Evolutionary conservation across 2,113 vertebrate genomes (phyloP).

Genomic region (Rhea americana): DNA sequence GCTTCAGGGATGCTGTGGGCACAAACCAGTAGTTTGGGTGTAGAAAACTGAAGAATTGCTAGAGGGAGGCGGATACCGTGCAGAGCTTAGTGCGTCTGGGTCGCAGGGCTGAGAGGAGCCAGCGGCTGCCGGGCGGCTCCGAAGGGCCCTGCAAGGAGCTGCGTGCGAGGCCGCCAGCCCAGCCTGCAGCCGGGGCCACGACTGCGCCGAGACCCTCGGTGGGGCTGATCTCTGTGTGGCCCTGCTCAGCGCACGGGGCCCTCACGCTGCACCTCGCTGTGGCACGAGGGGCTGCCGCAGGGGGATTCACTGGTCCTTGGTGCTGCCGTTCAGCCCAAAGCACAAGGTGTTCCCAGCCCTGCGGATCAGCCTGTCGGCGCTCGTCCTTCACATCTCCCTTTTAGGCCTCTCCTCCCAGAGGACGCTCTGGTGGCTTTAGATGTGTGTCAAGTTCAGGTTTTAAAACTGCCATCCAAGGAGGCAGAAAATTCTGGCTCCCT

Average conservation of each 20-base stretch:
- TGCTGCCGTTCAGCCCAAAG: neutral
- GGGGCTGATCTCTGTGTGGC: neutral
- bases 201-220: accelerated
- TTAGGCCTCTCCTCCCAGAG: neutral
- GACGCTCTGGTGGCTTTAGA: neutral
- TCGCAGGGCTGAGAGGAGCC: neutral
- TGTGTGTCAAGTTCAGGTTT: neutral
- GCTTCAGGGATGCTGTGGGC: neutral
- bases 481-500: neutral
- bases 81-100: neutral
- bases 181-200: neutral
- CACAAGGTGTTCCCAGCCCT: neutral
- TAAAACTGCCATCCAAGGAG: neutral
- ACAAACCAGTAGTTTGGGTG: neutral
- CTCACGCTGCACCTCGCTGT: accelerated
- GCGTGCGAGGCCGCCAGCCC: neutral
- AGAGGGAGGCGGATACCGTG: neutral
- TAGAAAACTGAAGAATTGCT: neutral
- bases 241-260: neutral
- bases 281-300: neutral
- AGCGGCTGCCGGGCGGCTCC: neutral
- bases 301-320: neutral
- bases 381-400: neutral
- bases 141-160: neutral
- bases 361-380: neutral